A percentile compares a stretch with the other conserved stretches of the same genome.
Evolutionary conservation across 2,888 invertebrate species (phyloP).

Genomic region (Ceraclea dissimilis): DNA sequence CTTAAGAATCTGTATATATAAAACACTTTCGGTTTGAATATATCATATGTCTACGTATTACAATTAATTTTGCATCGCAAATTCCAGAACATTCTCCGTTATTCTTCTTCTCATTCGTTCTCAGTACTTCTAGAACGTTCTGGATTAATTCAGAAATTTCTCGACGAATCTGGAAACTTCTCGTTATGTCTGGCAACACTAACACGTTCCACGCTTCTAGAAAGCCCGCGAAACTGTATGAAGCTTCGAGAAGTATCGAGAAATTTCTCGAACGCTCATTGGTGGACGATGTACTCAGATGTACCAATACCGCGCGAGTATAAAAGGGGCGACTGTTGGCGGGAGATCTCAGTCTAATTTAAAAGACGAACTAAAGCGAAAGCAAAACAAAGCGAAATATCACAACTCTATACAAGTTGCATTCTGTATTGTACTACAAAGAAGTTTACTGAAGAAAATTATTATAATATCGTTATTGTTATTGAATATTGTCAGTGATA

Average conservation of each 20-base stretch:
- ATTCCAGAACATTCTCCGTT: no score
- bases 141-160: no score
- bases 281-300: conserved; percentile 8
- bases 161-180: no score
- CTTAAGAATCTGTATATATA: no score
- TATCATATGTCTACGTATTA: no score
- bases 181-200: not conserved
- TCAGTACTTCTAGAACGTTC: no score
- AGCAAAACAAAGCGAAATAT: not conserved
- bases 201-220: not conserved
- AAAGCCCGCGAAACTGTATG: not conserved
- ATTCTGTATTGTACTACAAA: not conserved
- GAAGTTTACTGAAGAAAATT: not conserved
- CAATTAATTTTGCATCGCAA: no score
- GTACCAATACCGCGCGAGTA: conserved; percentile 11
- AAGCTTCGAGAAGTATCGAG: no score
- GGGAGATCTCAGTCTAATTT: conserved; percentile 10
- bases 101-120: no score
- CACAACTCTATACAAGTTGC: no score
- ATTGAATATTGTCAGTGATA: not conserved
- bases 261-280: conserved; percentile 4
- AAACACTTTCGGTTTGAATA: no score
- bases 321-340: conserved; percentile 7
- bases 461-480: not conserved
- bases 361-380: conserved; percentile 1